Evolutionary conservation across 2,888 invertebrate genomes (phyloP), one percentile per base, ranked within the genome.

Genomic region (Acronicta leporina): DNA sequence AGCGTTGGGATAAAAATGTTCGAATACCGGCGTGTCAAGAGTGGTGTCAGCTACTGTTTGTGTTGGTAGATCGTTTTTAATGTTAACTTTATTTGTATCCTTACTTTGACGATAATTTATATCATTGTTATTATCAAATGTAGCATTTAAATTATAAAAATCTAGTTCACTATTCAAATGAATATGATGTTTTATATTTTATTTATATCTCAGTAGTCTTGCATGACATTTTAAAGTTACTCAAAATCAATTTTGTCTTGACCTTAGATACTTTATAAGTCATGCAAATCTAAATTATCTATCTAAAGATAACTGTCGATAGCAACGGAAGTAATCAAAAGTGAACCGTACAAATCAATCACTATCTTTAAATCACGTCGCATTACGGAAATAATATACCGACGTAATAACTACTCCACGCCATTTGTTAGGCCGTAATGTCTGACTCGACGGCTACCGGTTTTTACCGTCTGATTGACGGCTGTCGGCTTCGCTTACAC

Each of bases 401-500:
- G 49, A 65, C 61, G 80, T 78, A 79, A 71, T 78, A 75, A 80
- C 81, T 78, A 82, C 92, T 92, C 92, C 82, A 91, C 81, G 80
- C 82, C 87, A 90, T 91, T 89, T 87, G 88, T 92, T 77, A 88
- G 90, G 91, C 92, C 86, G 88, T 87, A 88, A 89, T 85, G 88
- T 92, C 91, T 89, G 90, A 87, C 85, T 87, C 87, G 86, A 83
- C 88, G 81, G 93, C 94, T 94, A 94, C 94, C 94, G 94, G 94
- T 94, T 94, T 93, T 94, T 92, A 93, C 88, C 91, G 90, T 86
- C 87, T 92, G 94, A 94, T 94, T 93, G 94, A 94, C 94, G 93
- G 91, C 92, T 94, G 94, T 92, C 94, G 92, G 92, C 92, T 92
- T 86, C 88, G 90, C 88, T 91, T 91, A 91, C 87, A 73, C 70